These are phyloP conservation scores for Potorous gilbertii DNA, from an alignment of 2,797 vertebrate species.

Conservation along the genomic window DNA sequence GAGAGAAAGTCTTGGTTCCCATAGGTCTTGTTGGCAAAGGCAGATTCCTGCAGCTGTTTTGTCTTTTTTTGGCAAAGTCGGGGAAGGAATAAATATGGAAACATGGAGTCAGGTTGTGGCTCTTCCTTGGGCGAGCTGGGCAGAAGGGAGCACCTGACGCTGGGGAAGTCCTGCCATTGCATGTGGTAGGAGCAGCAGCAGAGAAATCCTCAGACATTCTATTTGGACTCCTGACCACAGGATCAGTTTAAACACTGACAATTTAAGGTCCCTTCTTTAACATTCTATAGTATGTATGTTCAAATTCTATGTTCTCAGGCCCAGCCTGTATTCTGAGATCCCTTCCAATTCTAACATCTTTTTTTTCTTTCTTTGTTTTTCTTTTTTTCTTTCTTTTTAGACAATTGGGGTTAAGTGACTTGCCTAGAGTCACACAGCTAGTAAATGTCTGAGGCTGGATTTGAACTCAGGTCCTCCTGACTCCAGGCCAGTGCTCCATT, in stretches of 20 bases:
- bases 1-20: constrained; percentile 55
- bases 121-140: neutral
- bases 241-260: neutral
- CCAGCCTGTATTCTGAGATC: neutral
- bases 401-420: neutral
- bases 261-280: neutral
- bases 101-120: neutral
- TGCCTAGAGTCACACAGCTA: neutral
- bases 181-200: neutral
- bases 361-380: neutral
- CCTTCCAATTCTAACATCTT: neutral
- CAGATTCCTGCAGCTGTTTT: constrained; percentile 69
- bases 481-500: neutral
- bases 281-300: neutral
- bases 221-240: neutral
- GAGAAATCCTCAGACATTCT: neutral
- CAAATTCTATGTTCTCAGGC: neutral
- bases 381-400: neutral
- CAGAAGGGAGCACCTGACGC: neutral
- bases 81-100: neutral
- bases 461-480: neutral
- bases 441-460: neutral
- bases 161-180: neutral
- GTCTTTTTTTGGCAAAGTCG: constrained; percentile 3
- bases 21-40: constrained; percentile 29